These are phyloP conservation scores for Taeniopygia guttata DNA, from an alignment of 2,797 vertebrate species.

Conservation along the genomic window DNA sequence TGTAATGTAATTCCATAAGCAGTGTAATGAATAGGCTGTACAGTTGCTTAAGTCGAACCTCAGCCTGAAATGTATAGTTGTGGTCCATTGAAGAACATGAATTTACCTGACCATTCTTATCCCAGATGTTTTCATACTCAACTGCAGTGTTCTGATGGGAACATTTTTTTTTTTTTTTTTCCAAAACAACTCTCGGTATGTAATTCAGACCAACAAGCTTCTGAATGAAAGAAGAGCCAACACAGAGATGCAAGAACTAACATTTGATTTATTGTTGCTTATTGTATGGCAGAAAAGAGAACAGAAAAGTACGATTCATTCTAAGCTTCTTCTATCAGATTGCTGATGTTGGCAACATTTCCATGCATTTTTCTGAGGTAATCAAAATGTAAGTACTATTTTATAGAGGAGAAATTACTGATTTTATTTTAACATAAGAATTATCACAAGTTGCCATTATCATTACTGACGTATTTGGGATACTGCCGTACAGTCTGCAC, in stretches of 20 bases:
- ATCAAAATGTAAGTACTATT: neutral
- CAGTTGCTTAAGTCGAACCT: neutral
- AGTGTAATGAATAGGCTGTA: neutral
- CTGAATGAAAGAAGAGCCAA: neutral
- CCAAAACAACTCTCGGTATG: neutral
- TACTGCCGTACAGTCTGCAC: neutral
- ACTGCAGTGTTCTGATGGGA: neutral
- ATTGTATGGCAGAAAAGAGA: constrained; percentile 40
- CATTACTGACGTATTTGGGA: neutral
- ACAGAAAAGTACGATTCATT: constrained; percentile 60
- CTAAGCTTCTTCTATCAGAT: constrained; percentile 71
- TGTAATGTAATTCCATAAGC: neutral
- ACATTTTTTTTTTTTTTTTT: neutral
- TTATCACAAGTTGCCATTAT: neutral
- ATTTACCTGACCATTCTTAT: neutral
- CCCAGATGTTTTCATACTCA: neutral
- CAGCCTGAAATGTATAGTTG: neutral
- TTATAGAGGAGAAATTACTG: neutral
- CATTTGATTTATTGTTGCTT: constrained; percentile 62
- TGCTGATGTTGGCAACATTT: constrained; percentile 56
- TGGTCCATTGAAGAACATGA: neutral
- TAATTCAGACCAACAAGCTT: neutral
- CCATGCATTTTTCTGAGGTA: constrained; percentile 70
- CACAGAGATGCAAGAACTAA: neutral
- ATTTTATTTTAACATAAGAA: neutral